Base-by-base conservation (phyloP, 2,797 vertebrate species). In the Pempheris klunzingeri region DNA sequence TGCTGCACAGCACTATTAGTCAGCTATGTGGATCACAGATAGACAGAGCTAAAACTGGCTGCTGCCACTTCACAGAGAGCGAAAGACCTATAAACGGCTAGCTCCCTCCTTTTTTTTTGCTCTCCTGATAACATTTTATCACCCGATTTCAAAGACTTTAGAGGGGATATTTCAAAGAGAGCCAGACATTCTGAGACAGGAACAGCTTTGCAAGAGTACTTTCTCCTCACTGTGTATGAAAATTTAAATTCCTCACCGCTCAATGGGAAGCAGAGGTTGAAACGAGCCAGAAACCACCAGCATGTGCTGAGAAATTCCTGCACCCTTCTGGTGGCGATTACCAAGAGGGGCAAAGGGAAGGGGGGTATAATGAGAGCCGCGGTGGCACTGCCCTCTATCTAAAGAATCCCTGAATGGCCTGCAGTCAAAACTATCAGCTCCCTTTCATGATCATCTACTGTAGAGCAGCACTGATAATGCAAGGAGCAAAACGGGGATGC, bases 261-360 rank as follows among this genome's bases (percentile, higher is more conserved):
- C 81, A 81, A 89, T 88, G 88, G 84, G 88, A 93, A 92, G 83
- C 88, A 86, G 88, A 83, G 81, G 81, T 81, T 82, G 86, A 84
- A 91, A 90, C 69, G 88, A 91, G 88, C 78, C 88, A 92, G 87
- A 93, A 91, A 93, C 87, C 91, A 78, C 82, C 92, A 92, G 83
- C 91, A 92, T 94, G 88, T 94, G 92, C 85, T 68, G 70, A 77
- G 81, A 90, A 85, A 92, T 93, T 93, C 92, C 86, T 89, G 67
- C 82, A 86, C 57, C 91, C 93, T 92, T 94, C 92, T 94, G 93
- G 84, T 89, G 91, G 89, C 82, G 87, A 95, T 95, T 94, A 94
- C 88, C 74, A 79, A 70, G 61, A 58, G 57, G 72, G 80, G 84
- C 77, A 81, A 76, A 78, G 64, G 54, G 73, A 69, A 74, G 58